Percentiles rank a stretch among this genome's conserved stretches.
These are phyloP conservation scores for Chaetodon trifascialis DNA, from an alignment of 2,113 vertebrate genomes.

Conservation along the genomic window DNA sequence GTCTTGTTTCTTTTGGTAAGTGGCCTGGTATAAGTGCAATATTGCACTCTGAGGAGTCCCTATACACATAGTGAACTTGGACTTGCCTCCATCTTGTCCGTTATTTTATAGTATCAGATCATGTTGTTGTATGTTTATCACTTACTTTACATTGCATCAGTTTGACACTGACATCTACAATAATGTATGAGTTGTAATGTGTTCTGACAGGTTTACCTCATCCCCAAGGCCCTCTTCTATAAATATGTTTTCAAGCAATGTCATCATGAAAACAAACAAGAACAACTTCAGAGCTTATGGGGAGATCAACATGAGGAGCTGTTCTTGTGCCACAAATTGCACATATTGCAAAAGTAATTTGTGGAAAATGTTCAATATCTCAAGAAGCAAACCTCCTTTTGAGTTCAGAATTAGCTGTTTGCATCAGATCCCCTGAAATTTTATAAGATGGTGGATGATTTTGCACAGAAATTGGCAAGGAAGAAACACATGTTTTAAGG, in stretches of 20 bases:
- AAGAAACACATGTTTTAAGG: not conserved
- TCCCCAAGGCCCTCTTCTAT: too few relatives aligned
- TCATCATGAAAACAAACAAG: not conserved
- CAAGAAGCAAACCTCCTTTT: not conserved
- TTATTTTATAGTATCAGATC: not conserved
- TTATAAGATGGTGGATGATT: not conserved
- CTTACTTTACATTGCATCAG: not conserved
- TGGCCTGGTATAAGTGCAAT: too few relatives aligned
- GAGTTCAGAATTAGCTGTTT: not conserved
- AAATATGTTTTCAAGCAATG: not conserved
- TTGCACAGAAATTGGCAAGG: not conserved
- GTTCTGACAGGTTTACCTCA: not conserved
- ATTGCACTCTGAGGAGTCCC: not conserved
- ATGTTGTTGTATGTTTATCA: not conserved
- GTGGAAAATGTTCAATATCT: not conserved
- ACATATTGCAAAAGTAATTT: not conserved
- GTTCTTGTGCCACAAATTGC: not conserved
- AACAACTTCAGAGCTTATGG: not conserved
- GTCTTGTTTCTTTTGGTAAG: too few relatives aligned
- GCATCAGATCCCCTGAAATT: not conserved
- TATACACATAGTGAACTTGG: not conserved
- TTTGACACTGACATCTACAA: not conserved
- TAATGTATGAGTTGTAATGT: not conserved
- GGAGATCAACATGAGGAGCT: not conserved
- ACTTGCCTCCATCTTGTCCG: not conserved